A percentile compares a stretch with the other conserved stretches of the same genome.
Conservation (phyloP, 2,888 invertebrate genomes). For the Anthophora plumipes region DNA sequence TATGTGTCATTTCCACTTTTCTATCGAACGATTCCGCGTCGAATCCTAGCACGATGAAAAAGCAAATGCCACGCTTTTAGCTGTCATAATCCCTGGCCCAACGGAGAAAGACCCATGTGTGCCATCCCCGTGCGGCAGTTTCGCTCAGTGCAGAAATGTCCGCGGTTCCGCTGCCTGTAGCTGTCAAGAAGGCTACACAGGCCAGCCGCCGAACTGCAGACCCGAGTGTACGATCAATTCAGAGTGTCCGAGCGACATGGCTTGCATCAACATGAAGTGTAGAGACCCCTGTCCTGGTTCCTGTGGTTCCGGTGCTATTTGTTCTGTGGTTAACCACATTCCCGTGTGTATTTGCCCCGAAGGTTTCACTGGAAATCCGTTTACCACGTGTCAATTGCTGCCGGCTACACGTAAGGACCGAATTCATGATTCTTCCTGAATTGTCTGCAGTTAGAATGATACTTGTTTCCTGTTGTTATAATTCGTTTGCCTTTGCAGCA, state of each 20-base stretch:
- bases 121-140: constrained; percentile 90
- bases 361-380: constrained; percentile 85
- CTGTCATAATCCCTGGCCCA: constrained; percentile 85
- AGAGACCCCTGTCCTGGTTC: constrained; percentile 85
- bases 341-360: constrained; percentile 85
- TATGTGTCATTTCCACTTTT: not conserved
- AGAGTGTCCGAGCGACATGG: constrained; percentile 84
- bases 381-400: constrained; percentile 72
- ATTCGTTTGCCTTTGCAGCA: constrained; percentile 83
- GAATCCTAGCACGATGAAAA: not conserved
- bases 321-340: constrained; percentile 85
- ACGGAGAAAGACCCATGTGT: constrained; percentile 86
- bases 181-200: constrained; percentile 85
- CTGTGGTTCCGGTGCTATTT: constrained; percentile 85
- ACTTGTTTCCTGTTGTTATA: constrained; percentile 88
- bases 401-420: constrained; percentile 78
- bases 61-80: constrained; percentile 76
- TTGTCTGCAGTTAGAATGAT: constrained; percentile 85
- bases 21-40: too few relatives aligned
- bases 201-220: constrained; percentile 82
- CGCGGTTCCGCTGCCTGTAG: constrained; percentile 84
- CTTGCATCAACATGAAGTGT: constrained; percentile 85
- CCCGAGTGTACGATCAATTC: constrained; percentile 84
- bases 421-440: not conserved
- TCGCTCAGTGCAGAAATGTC: constrained; percentile 88